These are phyloP conservation scores for Tuberolachnus salignus DNA, from an alignment of 2,888 invertebrate genomes.

Conservation along the genomic window DNA sequence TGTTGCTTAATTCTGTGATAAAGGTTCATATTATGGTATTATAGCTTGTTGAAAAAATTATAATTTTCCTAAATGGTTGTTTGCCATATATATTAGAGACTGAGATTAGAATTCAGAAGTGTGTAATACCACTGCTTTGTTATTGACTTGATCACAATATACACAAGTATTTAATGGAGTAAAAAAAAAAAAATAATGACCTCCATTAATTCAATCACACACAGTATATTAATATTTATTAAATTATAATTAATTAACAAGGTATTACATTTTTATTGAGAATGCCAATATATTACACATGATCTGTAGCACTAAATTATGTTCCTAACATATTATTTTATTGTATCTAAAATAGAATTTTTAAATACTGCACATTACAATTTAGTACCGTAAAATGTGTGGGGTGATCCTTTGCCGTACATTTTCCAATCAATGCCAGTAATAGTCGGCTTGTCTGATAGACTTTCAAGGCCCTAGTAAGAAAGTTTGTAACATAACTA, in stretches of 20 bases:
- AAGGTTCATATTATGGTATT: too few species aligned
- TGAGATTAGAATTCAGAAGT: too few species aligned
- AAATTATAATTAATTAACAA: background rate
- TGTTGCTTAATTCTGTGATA: too few species aligned
- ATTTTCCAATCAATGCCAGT: slow-evolving; percentile 44
- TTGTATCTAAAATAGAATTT: slow-evolving; percentile 16
- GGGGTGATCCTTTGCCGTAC: slow-evolving; percentile 30
- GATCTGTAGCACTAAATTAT: slow-evolving; percentile 3
- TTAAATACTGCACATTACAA: slow-evolving; percentile 8
- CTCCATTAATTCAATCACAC: background rate
- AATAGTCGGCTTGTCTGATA: slow-evolving; percentile 54
- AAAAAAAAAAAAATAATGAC: background rate
- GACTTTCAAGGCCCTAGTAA: slow-evolving; percentile 57
- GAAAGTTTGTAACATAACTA: background rate
- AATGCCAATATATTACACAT: background rate
- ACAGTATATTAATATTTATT: slow-evolving; percentile 7
- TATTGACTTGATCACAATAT: too few species aligned
- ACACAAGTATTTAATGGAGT: background rate
- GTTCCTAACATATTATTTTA: background rate
- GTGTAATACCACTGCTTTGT: too few species aligned
- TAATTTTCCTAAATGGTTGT: too few species aligned
- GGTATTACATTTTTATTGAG: background rate
- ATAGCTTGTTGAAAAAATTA: too few species aligned
- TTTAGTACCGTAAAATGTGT: slow-evolving; percentile 29
- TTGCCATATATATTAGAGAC: too few species aligned